Evolutionary conservation across 23 tunicate genomes (phyloP).

Genomic region (Diplosoma virens): DNA sequence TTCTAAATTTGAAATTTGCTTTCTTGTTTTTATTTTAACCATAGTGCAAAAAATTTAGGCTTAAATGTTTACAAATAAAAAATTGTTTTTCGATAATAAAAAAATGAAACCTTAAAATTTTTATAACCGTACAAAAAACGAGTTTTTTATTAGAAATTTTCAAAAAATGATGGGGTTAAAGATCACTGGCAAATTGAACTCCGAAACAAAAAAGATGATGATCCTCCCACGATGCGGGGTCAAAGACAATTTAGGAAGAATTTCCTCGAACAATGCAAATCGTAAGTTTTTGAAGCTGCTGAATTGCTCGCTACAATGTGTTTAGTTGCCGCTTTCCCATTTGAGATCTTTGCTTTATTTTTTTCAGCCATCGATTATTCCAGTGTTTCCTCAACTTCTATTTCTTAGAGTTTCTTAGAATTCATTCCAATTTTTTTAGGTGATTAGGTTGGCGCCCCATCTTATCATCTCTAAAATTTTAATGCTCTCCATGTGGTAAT

Average conservation of each 20-base stretch:
- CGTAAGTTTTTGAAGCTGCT: too few species aligned
- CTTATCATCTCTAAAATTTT: too few species aligned
- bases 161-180: slow-evolving; percentile 61
- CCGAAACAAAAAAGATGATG: slow-evolving; percentile 67
- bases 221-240: slow-evolving; percentile 83
- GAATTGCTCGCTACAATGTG: too few species aligned
- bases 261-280: slow-evolving; percentile 33
- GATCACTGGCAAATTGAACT: slow-evolving; percentile 51
- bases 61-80: not conserved
- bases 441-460: too few species aligned
- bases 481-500: too few species aligned
- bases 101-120: not conserved
- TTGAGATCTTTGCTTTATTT: too few species aligned
- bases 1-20: not conserved
- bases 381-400: too few species aligned
- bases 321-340: too few species aligned
- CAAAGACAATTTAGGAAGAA: slow-evolving; percentile 67
- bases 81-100: not conserved
- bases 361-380: too few species aligned
- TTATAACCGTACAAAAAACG: too few species aligned
- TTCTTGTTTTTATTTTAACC: not conserved
- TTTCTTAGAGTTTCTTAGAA: not conserved
- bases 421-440: too few species aligned
- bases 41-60: not conserved
- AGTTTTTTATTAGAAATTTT: slow-evolving; percentile 47